Evolutionary conservation across 2,113 vertebrate genomes (phyloP).

Genomic region (Casuarius casuarius): DNA sequence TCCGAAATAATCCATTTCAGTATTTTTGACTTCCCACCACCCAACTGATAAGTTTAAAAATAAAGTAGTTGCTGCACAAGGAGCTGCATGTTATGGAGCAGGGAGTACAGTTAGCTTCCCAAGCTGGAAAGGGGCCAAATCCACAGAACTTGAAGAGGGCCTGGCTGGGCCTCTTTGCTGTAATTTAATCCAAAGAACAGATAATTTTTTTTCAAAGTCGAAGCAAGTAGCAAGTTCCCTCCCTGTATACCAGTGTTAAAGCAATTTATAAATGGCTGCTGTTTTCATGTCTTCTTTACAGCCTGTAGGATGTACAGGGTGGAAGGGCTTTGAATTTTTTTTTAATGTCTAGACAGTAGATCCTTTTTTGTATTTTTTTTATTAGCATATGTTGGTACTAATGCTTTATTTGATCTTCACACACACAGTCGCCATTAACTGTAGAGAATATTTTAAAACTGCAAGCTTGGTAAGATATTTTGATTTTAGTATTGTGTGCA

Average conservation of each 20-base stretch:
- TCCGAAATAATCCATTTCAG: neutral
- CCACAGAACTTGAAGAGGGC: neutral
- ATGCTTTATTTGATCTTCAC: neutral
- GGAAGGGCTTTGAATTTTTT: neutral
- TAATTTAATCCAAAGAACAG: neutral
- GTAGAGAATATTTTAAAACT: neutral
- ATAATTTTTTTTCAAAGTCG: slow-evolving; percentile 58
- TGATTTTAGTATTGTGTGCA: neutral
- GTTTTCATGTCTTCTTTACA: neutral
- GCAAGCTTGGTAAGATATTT: neutral
- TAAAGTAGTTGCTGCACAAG: slow-evolving; percentile 10
- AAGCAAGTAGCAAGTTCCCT: slow-evolving; percentile 14
- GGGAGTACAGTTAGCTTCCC: neutral
- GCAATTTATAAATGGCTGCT: neutral
- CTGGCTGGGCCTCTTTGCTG: neutral
- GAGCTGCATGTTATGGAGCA: neutral
- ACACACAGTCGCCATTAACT: neutral
- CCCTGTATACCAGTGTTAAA: neutral
- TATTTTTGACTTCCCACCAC: neutral
- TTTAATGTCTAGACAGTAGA: neutral
- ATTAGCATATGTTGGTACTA: neutral
- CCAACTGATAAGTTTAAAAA: slow-evolving; percentile 9
- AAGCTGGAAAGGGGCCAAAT: neutral
- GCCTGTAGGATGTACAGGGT: neutral
- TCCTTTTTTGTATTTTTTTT: neutral